These are phyloP conservation scores for Hippasteria phrygiana DNA, from an alignment of 53 echinoderm and acorn worm species.

Conservation along the genomic window DNA sequence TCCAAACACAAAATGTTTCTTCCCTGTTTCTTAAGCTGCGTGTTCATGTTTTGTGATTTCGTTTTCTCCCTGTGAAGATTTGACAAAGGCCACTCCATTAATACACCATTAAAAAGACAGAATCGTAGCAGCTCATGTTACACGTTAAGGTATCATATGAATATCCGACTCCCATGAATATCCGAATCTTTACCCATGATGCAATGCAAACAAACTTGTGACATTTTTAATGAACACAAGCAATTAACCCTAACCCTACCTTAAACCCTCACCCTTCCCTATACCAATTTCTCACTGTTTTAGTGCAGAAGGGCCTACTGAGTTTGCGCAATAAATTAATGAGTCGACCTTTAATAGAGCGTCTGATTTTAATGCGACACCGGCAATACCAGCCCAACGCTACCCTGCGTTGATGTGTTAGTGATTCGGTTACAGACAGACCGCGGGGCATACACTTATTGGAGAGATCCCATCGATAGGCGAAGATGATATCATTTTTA, in stretches of 20 bases:
- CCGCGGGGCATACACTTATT: conserved; percentile 40
- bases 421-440: not conserved
- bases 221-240: too few relatives aligned
- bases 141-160: too few relatives aligned
- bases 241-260: too few relatives aligned
- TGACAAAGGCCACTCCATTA: not conserved
- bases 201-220: too few relatives aligned
- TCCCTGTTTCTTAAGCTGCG: not conserved
- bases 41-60: not conserved
- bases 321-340: too few relatives aligned
- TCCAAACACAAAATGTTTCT: too few relatives aligned
- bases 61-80: not conserved
- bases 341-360: too few relatives aligned
- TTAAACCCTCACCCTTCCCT: too few relatives aligned
- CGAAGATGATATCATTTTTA: conserved; percentile 42
- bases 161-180: too few relatives aligned
- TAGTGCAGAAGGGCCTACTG: too few relatives aligned
- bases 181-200: too few relatives aligned
- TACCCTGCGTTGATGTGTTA: not conserved
- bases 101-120: not conserved
- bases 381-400: not conserved
- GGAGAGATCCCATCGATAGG: conserved; percentile 28
- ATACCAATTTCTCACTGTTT: too few relatives aligned
- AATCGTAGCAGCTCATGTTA: not conserved
- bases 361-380: not conserved